A percentile compares a stretch with the other conserved stretches of the same genome.
Conservation (phyloP, 64 coral and sea anemone species). For the Platygyra sinensis region DNA sequence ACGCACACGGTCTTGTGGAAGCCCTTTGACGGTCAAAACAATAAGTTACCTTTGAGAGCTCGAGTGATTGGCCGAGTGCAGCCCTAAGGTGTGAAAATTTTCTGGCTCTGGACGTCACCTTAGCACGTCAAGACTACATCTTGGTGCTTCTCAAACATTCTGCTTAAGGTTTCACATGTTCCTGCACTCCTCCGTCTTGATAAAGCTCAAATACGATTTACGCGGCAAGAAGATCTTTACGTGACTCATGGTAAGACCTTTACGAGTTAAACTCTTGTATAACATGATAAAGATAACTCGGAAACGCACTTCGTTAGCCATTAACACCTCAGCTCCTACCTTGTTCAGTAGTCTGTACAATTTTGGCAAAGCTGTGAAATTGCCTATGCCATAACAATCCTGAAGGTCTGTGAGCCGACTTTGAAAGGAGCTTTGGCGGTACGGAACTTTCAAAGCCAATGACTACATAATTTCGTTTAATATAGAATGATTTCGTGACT, state of each 20-base stretch:
- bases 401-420: not conserved
- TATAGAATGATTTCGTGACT: slow-evolving; percentile 26
- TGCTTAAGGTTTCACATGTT: slow-evolving; percentile 24
- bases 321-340: not conserved
- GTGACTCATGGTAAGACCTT: not conserved
- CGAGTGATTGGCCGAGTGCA: slow-evolving; percentile 21
- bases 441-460: not conserved
- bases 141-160: not conserved
- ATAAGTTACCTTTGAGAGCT: not conserved
- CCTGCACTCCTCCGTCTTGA: not conserved
- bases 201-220: not conserved
- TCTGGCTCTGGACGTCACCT: not conserved
- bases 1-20: not conserved
- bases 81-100: slow-evolving; percentile 13
- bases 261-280: not conserved
- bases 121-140: not conserved
- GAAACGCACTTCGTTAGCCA: not conserved
- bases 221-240: not conserved
- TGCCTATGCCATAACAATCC: not conserved
- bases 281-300: not conserved
- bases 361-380: not conserved
- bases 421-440: not conserved
- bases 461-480: not conserved
- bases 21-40: slow-evolving; percentile 36
- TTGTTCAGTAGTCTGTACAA: not conserved